Evolutionary conservation across 2,797 vertebrate species (phyloP).

Genomic region (Lerista edwardsae): DNA sequence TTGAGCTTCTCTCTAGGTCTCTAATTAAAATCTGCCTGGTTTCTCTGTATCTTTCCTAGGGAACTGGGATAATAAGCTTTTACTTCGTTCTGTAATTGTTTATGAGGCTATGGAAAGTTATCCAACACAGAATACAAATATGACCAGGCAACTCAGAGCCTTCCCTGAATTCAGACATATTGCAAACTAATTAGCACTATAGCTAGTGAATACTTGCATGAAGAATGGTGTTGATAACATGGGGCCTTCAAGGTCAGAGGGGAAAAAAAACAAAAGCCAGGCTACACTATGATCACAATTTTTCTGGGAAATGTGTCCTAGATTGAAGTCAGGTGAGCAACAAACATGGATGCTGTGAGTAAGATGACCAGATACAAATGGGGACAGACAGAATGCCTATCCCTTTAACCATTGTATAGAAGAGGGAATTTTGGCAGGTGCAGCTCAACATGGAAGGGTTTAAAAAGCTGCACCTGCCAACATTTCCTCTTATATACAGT

Average conservation of each 20-base stretch:
- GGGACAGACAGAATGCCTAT: no score
- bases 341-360: background rate
- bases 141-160: background rate
- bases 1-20: conserved; percentile 6
- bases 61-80: background rate
- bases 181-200: conserved; percentile 36
- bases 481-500: no score
- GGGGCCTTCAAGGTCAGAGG: background rate
- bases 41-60: conserved; percentile 14
- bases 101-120: conserved; percentile 11
- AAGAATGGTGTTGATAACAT: background rate
- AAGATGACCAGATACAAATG: no score
- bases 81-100: background rate
- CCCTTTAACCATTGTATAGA: no score
- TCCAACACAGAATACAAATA: background rate
- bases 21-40: conserved; percentile 37
- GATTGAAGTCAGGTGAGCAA: background rate
- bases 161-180: conserved; percentile 9
- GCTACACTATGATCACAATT: background rate
- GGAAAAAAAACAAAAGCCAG: background rate
- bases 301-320: background rate
- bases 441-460: no score
- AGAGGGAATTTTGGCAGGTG: no score
- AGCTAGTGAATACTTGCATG: background rate
- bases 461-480: no score